Conservation (phyloP, 2,888 invertebrate species). For the Rotaria sp. region DNA sequence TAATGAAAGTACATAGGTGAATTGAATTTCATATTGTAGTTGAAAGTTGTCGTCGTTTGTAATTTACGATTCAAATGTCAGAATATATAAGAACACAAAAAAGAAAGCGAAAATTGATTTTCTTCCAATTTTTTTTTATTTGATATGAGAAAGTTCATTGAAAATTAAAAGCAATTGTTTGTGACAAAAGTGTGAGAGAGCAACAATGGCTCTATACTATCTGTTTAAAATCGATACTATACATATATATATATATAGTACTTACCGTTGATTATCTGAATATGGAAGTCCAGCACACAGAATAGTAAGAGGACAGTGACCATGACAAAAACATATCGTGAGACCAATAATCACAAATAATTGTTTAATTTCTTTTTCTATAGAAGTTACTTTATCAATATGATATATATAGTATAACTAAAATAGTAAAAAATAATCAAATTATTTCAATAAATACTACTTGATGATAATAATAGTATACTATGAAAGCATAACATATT, state of each 20-base stretch:
- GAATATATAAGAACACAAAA: neutral
- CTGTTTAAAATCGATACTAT: neutral
- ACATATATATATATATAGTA: neutral
- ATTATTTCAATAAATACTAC: too few species aligned
- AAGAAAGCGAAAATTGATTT: neutral
- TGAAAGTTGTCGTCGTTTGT: neutral
- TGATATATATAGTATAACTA: neutral
- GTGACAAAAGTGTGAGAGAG: neutral
- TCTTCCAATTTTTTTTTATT: too few species aligned
- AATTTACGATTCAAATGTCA: neutral
- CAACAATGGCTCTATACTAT: neutral
- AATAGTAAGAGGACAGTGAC: neutral
- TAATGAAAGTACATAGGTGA: neutral
- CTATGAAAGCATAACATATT: neutral
- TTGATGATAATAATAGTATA: neutral
- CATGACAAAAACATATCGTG: slow-evolving; percentile 5
- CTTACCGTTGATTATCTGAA: slow-evolving; percentile 3
- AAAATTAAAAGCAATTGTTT: neutral
- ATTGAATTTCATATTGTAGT: neutral
- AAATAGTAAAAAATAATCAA: too few species aligned
- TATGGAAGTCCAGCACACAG: neutral
- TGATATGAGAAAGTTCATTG: too few species aligned
- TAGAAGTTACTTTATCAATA: neutral
- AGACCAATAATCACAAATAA: neutral
- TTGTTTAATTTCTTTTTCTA: neutral